These are phyloP conservation scores for Poeciliopsis gracilis DNA, from an alignment of 2,797 vertebrate genomes.

Conservation along the genomic window DNA sequence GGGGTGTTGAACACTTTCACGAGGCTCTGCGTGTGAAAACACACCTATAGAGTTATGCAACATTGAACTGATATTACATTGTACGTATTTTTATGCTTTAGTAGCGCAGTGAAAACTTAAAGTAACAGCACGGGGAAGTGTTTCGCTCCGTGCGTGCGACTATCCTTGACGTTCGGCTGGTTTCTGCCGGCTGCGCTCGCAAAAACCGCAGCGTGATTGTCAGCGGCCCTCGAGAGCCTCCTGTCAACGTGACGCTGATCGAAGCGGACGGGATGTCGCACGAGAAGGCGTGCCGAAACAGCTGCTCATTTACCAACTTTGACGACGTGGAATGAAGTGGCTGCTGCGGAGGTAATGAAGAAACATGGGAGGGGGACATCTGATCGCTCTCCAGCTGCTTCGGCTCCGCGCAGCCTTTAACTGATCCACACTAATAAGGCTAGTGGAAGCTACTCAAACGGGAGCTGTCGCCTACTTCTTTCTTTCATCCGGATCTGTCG, in stretches of 20 bases:
- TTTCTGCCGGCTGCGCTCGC: constrained; percentile 21
- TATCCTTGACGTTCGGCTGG: neutral
- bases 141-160: neutral
- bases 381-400: constrained; percentile 54
- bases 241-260: constrained; percentile 60
- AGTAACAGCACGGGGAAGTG: neutral
- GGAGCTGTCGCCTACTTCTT: constrained; percentile 30
- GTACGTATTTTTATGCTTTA: neutral
- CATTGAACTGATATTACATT: neutral
- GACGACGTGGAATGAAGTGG: constrained; percentile 56
- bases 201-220: constrained; percentile 48
- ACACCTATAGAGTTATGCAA: neutral
- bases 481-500: constrained; percentile 34
- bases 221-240: constrained; percentile 48
- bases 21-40: neutral
- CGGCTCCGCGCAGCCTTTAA: constrained; percentile 25
- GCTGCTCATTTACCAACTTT: constrained; percentile 71
- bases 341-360: constrained; percentile 63
- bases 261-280: constrained; percentile 59
- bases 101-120: neutral
- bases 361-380: constrained; percentile 58
- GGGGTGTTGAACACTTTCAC: neutral
- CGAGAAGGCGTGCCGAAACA: constrained; percentile 60
- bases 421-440: constrained; percentile 55
- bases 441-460: constrained; percentile 39